Evolutionary conservation across 2,888 invertebrate species (phyloP), one percentile per base, ranked within the genome.

Genomic region (Bombylius major): DNA sequence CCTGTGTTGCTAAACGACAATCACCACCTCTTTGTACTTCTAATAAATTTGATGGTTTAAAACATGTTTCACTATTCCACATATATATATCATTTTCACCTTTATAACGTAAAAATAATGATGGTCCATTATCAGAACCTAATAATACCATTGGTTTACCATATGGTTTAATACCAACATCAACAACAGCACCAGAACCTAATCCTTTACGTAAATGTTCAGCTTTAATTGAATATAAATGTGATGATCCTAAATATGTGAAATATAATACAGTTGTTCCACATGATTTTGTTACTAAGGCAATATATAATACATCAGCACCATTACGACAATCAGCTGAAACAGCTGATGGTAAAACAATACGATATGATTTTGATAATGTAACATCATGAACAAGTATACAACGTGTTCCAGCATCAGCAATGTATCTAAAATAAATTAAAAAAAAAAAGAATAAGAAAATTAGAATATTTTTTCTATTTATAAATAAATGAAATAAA

Each of bases 1-100:
- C 82, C 63, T 81, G 81, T 0, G 84, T 83, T 42, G 82, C 76
- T 50, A 83, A 69, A 44, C 79, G 76, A 63, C 80, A 81, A 39
- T 79, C 78, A 54, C 75, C 76, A n/a, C 80, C 80, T 39, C 75
- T 76, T 62, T 82, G 79, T 7, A 82, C 81, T 60, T 80, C 72
- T 47, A 78, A 65, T 64, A 81, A 76, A 66, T 82, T 81, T 50
- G 78, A 76, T 34, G 72, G 65, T 56, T 73, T 76, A 68, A 83
- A 81, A 54, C 76, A 71, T 0, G 78, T 78, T 54, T 79, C 78
- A 4, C 79, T 76, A 66, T 83, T 79, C 83, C 83, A 84, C 69
- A 79, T 76, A 67, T 79, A 83, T 52, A 84, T 77, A 58, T 82
- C 80, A 12, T 80, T 77, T 62, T 80, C 76, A 23, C 82, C 82